phyloP scores from a whole-genome alignment of 1,140 invertebrate species.

The Orussus abietinus region DNA sequence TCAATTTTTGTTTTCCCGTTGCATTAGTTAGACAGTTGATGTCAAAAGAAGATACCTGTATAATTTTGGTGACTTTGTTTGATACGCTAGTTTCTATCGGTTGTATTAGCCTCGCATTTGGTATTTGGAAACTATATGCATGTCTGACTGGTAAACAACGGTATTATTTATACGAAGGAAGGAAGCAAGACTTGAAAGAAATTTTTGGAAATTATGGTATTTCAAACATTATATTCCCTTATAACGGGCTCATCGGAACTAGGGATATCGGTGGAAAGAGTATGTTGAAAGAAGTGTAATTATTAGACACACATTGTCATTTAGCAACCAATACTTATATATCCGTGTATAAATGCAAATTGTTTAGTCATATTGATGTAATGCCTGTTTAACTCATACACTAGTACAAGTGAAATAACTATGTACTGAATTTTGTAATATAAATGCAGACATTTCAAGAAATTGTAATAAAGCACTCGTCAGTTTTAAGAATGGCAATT shows the following conservation, averaged over 20 bases:
- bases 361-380: no score
- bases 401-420: no score
- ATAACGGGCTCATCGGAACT: constrained; percentile 33
- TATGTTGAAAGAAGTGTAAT: constrained; percentile 28
- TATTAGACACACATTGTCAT: no score
- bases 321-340: no score
- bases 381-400: no score
- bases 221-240: constrained; percentile 35
- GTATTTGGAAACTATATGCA: constrained; percentile 30
- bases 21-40: constrained; percentile 26
- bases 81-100: constrained; percentile 29
- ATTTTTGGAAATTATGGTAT: constrained; percentile 39
- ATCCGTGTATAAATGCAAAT: no score
- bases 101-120: constrained; percentile 26
- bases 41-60: constrained; percentile 20
- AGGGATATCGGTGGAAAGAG: constrained; percentile 30
- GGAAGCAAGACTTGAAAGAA: constrained; percentile 25
- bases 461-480: no score
- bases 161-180: constrained; percentile 23
- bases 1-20: constrained; percentile 37
- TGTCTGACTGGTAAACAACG: constrained; percentile 31
- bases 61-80: constrained; percentile 31
- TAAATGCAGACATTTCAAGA: no score
- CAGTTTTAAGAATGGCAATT: no score
- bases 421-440: no score